Base-by-base conservation (phyloP, 2,797 vertebrate genomes). In the Phrynocephalus vlangalii region DNA sequence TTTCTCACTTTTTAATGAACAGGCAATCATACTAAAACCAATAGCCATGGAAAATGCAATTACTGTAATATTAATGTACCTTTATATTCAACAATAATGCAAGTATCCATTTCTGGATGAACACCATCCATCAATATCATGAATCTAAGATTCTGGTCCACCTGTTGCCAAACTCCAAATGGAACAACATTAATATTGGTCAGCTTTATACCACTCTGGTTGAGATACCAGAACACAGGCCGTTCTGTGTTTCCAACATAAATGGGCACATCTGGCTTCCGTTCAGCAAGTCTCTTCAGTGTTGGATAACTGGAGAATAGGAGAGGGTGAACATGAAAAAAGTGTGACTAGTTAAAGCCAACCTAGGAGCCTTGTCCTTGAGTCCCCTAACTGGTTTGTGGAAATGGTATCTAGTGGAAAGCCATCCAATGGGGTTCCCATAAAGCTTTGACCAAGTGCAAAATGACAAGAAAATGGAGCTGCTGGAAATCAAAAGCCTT, bases 101-200 rank as follows among this genome's bases (percentile, higher is more conserved):
- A 98, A 3, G 97, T 98, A 92, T 98, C 97, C 96, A 98, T 97
- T 94, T 98, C 97, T 30, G 97, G 97, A 85, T 97, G 97, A 79
- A 98, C 86, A 0, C 96, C 97, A 26, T 98, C 97, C 97, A 97
- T 97, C 83, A 98, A 89, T 94, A 98, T 98, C 97, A 98, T 98
- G 80, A 97, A 98, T 67, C 97, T 95, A 80, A 98, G 93, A 89
- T 97, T 88, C 72, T 96, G 75, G 78, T 97, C 95, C 8, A 98
- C 97, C 83, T 97, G 92, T 91, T 97, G 96, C 97, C 97, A 98
- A 44, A 95, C 70, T 38, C 97, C 97, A 93, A 98, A 98, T 1
- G 96, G 96, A 63, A 97, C 90, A 2, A 97, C 90, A 0, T 96
- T 96, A 86, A 98, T 95, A 82, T 98, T 97, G 20, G 96, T 98